Evolutionary conservation across 2,797 vertebrate genomes (phyloP), one percentile per base, ranked within the genome.

Genomic region (Paramormyrops hopkinsi): DNA sequence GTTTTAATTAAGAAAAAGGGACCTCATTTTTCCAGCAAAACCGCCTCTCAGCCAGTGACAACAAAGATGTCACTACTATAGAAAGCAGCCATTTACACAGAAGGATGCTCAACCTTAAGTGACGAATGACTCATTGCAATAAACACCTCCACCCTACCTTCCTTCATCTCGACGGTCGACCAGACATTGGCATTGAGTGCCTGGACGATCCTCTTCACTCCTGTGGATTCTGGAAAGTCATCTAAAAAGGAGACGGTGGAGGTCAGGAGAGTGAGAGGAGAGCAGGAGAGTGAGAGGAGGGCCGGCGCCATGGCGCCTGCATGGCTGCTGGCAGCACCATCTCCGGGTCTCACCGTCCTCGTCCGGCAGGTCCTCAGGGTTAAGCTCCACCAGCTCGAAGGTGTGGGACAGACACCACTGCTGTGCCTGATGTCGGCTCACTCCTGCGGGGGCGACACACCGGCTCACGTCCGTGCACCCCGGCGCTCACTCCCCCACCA

Each of bases 221-320:
- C 99, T 0, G 98, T 99, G 69, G 99, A 98, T 93, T 99, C 99
- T 48, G 99, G 99, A 89, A 99, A 99, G 91, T 99, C 99, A 93
- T 99, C 99, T 99, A 90, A 90, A 92, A 1, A 59, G 86, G 73
- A 48, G 46, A 84, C 4, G 9, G n/a, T 0, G 46, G 1, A 50
- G 82, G 8, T 14, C 46, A 51, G 82, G 73, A n/a, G 73, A n/a
- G 17, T 79, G 37, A 79, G 37, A n/a, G 73, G 37, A 44, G 14
- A 1, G 29, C 29, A 29, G 29, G 29, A 29, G 29, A 29, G 29
- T 29, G 37, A 79, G 37, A n/a, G 73, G 37, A 44, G 14, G 29
- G 37, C 14, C 2, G 48, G 59, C 41, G 29, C 6, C 1, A 7
- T 1, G 14, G 33, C 33, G 41, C 22, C 0, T 0, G n/a, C 0